Conservation (phyloP, 2,797 vertebrate genomes). For the Aeoliscus strigatus region DNA sequence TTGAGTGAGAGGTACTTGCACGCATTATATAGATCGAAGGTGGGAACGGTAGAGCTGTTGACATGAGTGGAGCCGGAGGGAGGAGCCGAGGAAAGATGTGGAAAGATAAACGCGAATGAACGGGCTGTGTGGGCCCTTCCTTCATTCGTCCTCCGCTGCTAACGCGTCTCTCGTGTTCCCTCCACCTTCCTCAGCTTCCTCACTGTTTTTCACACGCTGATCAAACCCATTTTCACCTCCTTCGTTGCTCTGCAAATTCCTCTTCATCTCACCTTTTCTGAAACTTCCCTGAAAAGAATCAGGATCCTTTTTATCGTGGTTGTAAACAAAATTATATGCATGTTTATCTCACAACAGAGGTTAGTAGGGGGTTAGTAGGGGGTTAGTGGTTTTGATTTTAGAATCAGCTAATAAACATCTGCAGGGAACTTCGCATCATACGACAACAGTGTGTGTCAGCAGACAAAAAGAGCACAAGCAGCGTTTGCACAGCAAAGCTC, state of each 20-base stretch:
- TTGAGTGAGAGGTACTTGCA: conserved; percentile 31
- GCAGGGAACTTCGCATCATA: too few relatives aligned
- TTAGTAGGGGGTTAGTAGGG: too few relatives aligned
- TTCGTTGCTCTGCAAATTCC: conserved; percentile 7
- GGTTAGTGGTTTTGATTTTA: too few relatives aligned
- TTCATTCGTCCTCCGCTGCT: conserved; percentile 5
- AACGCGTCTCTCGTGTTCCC: conserved; percentile 1
- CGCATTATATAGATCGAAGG: conserved; percentile 13
- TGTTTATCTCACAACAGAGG: too few relatives aligned
- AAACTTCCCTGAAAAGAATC: too few relatives aligned
- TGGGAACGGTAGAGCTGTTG: conserved; percentile 20
- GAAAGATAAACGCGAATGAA: conserved; percentile 26
- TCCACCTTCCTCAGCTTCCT: conserved; percentile 1
- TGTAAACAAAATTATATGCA: too few relatives aligned
- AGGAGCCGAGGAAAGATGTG: conserved; percentile 11
- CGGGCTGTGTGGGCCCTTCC: conserved; percentile 9
- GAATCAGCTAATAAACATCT: too few relatives aligned
- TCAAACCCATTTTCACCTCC: conserved; percentile 8
- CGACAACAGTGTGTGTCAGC: too few relatives aligned
- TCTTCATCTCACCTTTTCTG: conserved; percentile 30
- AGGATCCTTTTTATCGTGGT: too few relatives aligned
- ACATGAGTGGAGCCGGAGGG: conserved; percentile 20
- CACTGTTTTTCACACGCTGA: background rate
- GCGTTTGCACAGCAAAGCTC: background rate
- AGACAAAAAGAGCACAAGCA: background rate